These are phyloP conservation scores for Folsomia manolachei DNA, from an alignment of 2,888 invertebrate species.

Conservation along the genomic window DNA sequence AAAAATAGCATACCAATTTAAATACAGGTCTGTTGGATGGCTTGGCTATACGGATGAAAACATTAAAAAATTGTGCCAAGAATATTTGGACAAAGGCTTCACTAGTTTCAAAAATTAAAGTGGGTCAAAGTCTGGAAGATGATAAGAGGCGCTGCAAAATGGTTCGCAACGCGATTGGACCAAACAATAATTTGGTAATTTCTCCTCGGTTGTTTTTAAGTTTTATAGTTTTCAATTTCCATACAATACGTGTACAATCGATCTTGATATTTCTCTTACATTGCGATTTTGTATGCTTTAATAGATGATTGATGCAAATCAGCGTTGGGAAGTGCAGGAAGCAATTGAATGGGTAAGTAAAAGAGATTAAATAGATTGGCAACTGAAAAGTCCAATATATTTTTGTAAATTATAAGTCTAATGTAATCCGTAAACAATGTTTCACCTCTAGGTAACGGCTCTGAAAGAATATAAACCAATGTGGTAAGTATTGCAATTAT, in stretches of 20 bases:
- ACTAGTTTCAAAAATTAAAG: conserved; percentile 84
- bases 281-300: too few relatives aligned
- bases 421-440: too few relatives aligned
- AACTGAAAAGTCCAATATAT: too few relatives aligned
- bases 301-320: conserved; percentile 84
- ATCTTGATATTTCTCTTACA: too few relatives aligned
- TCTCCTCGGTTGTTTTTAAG: background rate
- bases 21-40: conserved; percentile 65
- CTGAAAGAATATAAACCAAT: conserved; percentile 64
- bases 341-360: conserved; percentile 71
- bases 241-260: background rate
- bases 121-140: conserved; percentile 74
- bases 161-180: conserved; percentile 73
- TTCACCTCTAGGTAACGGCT: too few relatives aligned
- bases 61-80: conserved; percentile 66
- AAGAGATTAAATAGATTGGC: too few relatives aligned
- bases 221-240: background rate
- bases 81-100: conserved; percentile 73
- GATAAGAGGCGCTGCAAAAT: conserved; percentile 70
- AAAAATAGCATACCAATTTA: too few relatives aligned
- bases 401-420: too few relatives aligned
- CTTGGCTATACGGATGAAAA: conserved; percentile 78
- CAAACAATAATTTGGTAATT: conserved; percentile 68
- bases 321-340: conserved; percentile 80
- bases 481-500: conserved; percentile 27